phyloP scores from a whole-genome alignment of 1,140 invertebrate genomes.

The Atta colombica region DNA sequence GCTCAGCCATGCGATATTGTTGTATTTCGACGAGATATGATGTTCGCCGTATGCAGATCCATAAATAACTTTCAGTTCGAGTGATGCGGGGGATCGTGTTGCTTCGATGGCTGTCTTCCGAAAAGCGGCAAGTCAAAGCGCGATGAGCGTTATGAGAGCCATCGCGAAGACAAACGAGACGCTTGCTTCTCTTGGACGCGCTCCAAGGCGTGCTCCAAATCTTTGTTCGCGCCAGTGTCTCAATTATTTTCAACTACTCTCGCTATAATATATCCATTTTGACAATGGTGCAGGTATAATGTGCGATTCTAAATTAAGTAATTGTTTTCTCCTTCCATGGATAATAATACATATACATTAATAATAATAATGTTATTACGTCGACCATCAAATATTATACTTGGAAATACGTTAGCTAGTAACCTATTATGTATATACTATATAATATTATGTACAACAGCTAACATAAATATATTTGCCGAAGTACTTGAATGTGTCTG shows the following conservation, averaged over 20 bases:
- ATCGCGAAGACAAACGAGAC: constrained; percentile 7
- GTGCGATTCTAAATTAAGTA: neutral
- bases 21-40: constrained; percentile 35
- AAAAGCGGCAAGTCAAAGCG: constrained; percentile 36
- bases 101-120: constrained; percentile 43
- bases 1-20: constrained; percentile 55
- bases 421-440: neutral
- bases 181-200: constrained; percentile 42
- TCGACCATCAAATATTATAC: neutral
- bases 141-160: constrained; percentile 49
- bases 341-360: neutral
- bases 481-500: neutral
- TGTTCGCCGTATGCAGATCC: constrained; percentile 1
- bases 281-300: constrained; percentile 1
- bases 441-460: neutral
- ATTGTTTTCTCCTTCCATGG: neutral
- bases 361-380: neutral
- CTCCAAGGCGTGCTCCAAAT: constrained; percentile 36
- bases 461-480: neutral
- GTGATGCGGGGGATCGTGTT: constrained; percentile 44
- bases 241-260: constrained; percentile 62
- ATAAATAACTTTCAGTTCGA: constrained; percentile 59
- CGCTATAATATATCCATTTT: constrained; percentile 9
- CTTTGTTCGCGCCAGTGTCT: constrained; percentile 30
- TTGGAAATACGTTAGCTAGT: neutral